Base-by-base conservation (phyloP, 2,888 invertebrate genomes). In the Endomychus coccineus region DNA sequence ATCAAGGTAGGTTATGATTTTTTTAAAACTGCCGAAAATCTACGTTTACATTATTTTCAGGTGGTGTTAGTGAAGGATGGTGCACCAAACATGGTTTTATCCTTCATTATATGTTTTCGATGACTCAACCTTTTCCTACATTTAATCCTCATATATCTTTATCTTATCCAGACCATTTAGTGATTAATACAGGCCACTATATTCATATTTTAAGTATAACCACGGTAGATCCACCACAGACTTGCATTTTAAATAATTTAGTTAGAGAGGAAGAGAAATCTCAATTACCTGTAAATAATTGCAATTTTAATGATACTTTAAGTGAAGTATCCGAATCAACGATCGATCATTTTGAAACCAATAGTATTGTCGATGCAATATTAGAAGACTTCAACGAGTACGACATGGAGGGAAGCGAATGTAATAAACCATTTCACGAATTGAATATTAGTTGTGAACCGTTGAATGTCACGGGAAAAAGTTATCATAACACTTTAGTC, bases 1-100 rank as follows among this genome's bases (percentile, higher is more conserved):
- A 42, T 35, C 55, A 61, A 46, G 62, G 64, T 64, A 53, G 51
- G 46, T 50, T 16, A 7, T 28, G 21, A 13, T 10, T 16, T 23
- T 5, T 24, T 38, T 4, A 23, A 10, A 9, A 22, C 27, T 10
- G n/a, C 5, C 6, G 16, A 22, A 32, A n/a, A n/a, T n/a, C n/a
- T n/a, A n/a, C n/a, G n/a, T n/a, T n/a, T n/a, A n/a, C n/a, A 34
- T 14, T 12, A 34, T 36, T 56, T 54, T 12, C 36, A 59, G 59
- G 54, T 39, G 46, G 50, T 23, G 32, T 54, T n/a, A 51, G 50
- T 32, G 59, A 58, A 47, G 64, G 65, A 25, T 66, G 64, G 62
- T 95, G 95, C 61, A 69, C 89, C 38, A 80, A 83, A 57, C 94
- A 95, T 62, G 89, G 91, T 58, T 80, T 91, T 50, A 89, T 91